Evolutionary conservation across 2,113 vertebrate genomes (phyloP).

Genomic region (Etia nguti): DNA sequence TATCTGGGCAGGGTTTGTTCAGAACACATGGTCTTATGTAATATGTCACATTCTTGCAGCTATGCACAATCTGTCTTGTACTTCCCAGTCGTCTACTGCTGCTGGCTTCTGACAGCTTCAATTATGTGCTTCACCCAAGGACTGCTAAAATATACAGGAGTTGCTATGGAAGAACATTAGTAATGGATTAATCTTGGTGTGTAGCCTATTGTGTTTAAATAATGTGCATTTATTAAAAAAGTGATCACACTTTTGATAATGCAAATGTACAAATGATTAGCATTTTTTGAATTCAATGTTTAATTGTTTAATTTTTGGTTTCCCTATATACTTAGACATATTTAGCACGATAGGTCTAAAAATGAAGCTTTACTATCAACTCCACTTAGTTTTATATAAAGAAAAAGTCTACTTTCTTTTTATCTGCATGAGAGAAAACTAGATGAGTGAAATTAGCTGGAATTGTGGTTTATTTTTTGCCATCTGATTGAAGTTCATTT

Average conservation of each 20-base stretch:
- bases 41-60: slow-evolving; percentile 53
- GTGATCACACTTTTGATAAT: not conserved
- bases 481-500: not conserved
- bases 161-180: slow-evolving; percentile 6
- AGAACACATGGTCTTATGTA: slow-evolving; percentile 45
- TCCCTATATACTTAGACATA: not conserved
- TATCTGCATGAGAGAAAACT: not conserved
- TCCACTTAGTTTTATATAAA: not conserved
- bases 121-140: slow-evolving; percentile 15
- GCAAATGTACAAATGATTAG: not conserved
- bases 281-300: not conserved
- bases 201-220: not conserved
- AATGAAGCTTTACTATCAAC: not conserved
- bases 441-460: not conserved
- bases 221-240: not conserved
- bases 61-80: slow-evolving; percentile 6
- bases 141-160: slow-evolving; percentile 6
- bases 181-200: not conserved
- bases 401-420: not conserved
- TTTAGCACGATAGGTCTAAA: not conserved
- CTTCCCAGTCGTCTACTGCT: slow-evolving; percentile 3
- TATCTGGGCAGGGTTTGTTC: slow-evolving; percentile 43
- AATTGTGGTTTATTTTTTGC: not conserved
- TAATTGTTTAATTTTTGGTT: not conserved
- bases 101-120: slow-evolving; percentile 7